Percentiles rank a stretch among this genome's conserved stretches.
phyloP scores from a whole-genome alignment of 2,888 invertebrate species.

The Pachycephus smyrnensis region DNA sequence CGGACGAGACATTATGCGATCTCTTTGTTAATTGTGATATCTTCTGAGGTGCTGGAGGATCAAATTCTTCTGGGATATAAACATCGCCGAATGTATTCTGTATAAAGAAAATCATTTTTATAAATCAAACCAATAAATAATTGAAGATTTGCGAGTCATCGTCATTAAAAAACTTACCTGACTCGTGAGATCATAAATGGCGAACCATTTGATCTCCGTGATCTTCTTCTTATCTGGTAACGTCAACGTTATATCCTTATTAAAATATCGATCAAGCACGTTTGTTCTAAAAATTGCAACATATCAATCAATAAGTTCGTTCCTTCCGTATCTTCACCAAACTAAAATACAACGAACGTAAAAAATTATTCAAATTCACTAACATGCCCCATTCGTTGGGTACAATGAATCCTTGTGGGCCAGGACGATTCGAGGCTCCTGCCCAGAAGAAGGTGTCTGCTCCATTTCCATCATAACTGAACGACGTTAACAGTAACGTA shows the following conservation, averaged over 20 bases:
- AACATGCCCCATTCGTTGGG: constrained; percentile 90
- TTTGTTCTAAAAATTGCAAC: constrained; percentile 76
- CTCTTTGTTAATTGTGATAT: constrained; percentile 73
- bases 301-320: background rate
- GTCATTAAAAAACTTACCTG: constrained; percentile 68
- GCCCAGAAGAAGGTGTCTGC: constrained; percentile 95
- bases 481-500: constrained; percentile 82
- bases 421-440: constrained; percentile 87
- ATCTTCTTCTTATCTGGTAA: constrained; percentile 89
- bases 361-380: constrained; percentile 50
- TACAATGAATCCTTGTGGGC: constrained; percentile 91
- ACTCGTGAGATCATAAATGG: constrained; percentile 86
- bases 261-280: constrained; percentile 85
- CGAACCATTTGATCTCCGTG: constrained; percentile 89
- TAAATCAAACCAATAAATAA: background rate
- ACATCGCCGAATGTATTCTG: constrained; percentile 89
- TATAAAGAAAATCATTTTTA: constrained; percentile 33
- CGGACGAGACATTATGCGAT: constrained; percentile 78
- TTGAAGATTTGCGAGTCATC: background rate
- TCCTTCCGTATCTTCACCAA: background rate
- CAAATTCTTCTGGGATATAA: constrained; percentile 90
- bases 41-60: constrained; percentile 81
- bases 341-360: background rate
- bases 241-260: constrained; percentile 84
- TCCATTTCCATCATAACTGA: constrained; percentile 92